Evolutionary conservation across 2,888 invertebrate genomes (phyloP), one percentile per base, ranked within the genome.

Genomic region (Nymphalis polychloros): DNA sequence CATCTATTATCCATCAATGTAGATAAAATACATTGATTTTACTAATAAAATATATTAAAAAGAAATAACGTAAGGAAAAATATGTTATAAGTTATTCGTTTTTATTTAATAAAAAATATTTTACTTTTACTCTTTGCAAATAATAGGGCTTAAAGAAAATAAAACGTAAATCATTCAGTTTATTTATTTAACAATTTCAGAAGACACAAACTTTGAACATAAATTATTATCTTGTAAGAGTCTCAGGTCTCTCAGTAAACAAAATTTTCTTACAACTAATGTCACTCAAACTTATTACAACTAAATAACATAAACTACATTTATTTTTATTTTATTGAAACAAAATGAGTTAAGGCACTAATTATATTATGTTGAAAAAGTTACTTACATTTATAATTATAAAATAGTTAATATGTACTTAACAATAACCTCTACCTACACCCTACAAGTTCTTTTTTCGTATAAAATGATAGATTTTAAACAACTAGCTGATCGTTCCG

Each of bases 181-280:
- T 41, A 57, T 57, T 57, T 57, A 57, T 57, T 57, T 41, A 57
- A 35, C 57, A 57, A 41, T 41, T 57, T 41, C 35, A 57, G n/a
- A 49, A 49, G 49, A 49, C 35, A 57, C 57, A 55, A 27, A 55
- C 27, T n/a, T 6, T 55, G n/a, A 55, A 31, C n/a, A n/a, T 17
- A 31, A n/a, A 31, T 41, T 41, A 41, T 41, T 41, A 41, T 41
- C 41, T 13, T 13, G 41, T 55, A 55, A 55, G 20, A 10, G 31
- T 55, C 55, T 27, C 31, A 27, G 20, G 23, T n/a, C n/a, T n/a
- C n/a, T n/a, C n/a, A 27, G 20, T 27, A 27, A 52, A 52, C 23
- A 55, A 55, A 31, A 27, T 31, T 17, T n/a, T n/a, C 55, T 55
- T 55, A 55, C 8, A 55, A n/a, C 55, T 55, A 55, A 55, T 13